Conservation (phyloP, 2,888 invertebrate species). For the Peribatodes rhomboidaria region DNA sequence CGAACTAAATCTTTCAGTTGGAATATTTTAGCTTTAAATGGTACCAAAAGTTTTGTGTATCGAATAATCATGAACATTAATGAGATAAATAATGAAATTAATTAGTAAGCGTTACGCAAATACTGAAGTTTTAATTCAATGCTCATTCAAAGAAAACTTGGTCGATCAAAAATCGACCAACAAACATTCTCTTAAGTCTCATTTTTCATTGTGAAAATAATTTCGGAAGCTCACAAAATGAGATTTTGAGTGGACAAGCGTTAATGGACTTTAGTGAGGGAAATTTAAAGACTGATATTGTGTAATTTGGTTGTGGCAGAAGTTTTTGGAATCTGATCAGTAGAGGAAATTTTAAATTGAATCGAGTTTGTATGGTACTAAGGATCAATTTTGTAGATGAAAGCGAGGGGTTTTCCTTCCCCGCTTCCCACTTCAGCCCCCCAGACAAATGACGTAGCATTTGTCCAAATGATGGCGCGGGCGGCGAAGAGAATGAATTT, state of each 20-base stretch:
- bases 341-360: conserved; percentile 58
- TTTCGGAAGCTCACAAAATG: conserved; percentile 81
- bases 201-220: conserved; percentile 76
- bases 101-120: conserved; percentile 81
- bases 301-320: conserved; percentile 63
- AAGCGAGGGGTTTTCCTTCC: conserved; percentile 56
- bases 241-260: conserved; percentile 62
- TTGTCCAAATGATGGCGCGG: conserved; percentile 88
- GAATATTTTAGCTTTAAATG: background rate
- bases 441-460: conserved; percentile 86
- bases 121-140: conserved; percentile 85
- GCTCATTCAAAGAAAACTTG: conserved; percentile 70
- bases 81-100: conserved; percentile 82
- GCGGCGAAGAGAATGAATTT: conserved; percentile 87
- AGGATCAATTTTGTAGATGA: conserved; percentile 58
- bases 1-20: background rate
- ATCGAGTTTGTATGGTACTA: conserved; percentile 53
- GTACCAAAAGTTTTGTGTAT: conserved; percentile 62
- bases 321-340: conserved; percentile 78
- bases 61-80: conserved; percentile 76
- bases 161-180: conserved; percentile 74
- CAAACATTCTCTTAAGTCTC: conserved; percentile 68
- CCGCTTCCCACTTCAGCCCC: conserved; percentile 71
- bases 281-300: conserved; percentile 65
- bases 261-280: conserved; percentile 65